Conservation (phyloP, 2,888 invertebrate genomes). For the Amiota minor region DNA sequence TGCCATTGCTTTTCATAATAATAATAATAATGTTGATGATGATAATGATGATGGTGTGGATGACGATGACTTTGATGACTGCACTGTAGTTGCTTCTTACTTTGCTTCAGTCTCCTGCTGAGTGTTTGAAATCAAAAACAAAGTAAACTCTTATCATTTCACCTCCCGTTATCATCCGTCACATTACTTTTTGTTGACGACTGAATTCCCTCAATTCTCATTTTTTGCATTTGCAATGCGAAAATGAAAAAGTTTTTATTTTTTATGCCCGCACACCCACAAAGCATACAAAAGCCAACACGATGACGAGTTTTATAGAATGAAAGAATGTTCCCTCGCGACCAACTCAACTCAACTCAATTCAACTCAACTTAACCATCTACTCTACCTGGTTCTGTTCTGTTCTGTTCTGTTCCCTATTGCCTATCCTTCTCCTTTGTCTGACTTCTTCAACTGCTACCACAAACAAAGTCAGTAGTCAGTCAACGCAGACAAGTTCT, state of each 20-base stretch:
- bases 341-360: too few relatives aligned
- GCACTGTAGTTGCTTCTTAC: background rate
- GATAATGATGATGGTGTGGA: background rate
- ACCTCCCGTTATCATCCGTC: too few relatives aligned
- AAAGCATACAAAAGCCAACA: constrained; percentile 34
- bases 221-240: background rate
- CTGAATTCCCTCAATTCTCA: background rate
- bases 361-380: background rate
- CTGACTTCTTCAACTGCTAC: background rate
- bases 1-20: constrained; percentile 21
- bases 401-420: background rate
- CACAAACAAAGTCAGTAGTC: constrained; percentile 35
- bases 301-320: background rate
- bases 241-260: constrained; percentile 55
- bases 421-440: background rate
- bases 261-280: constrained; percentile 8
- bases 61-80: background rate
- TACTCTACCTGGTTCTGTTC: background rate
- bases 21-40: background rate
- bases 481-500: constrained; percentile 69
- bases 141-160: too few relatives aligned
- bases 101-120: background rate
- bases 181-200: background rate
- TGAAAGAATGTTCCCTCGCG: too few relatives aligned
- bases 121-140: constrained; percentile 8